Evolutionary conservation across 2,888 invertebrate genomes (phyloP).

Genomic region (Pegoplata infirma): DNA sequence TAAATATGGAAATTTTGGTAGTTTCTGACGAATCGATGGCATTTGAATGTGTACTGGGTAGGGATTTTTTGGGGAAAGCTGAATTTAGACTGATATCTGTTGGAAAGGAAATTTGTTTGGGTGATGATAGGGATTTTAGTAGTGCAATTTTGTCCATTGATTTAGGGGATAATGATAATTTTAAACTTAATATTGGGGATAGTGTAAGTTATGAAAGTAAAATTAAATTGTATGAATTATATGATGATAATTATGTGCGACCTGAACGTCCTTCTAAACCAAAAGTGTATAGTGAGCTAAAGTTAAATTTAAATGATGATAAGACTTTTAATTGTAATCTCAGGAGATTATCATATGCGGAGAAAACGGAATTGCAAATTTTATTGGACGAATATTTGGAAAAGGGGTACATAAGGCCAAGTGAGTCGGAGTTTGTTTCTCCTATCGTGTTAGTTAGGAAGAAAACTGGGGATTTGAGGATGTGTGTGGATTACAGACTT

Average conservation of each 20-base stretch:
- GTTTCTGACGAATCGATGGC: neutral
- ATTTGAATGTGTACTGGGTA: constrained; percentile 9
- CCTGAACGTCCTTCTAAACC: constrained; percentile 14
- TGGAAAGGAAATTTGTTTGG: neutral
- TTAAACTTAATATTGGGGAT: neutral
- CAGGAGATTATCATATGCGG: constrained; percentile 39
- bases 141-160: neutral
- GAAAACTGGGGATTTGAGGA: constrained; percentile 33
- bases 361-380: constrained; percentile 33
- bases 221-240: neutral
- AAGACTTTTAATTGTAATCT: constrained; percentile 46
- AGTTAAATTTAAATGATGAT: constrained; percentile 10
- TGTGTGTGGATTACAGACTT: constrained; percentile 40
- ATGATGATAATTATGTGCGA: neutral
- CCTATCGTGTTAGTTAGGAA: constrained; percentile 38
- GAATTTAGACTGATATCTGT: neutral
- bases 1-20: constrained; percentile 12
- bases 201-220: neutral
- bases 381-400: constrained; percentile 48
- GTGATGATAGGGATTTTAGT: neutral
- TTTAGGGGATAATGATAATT: neutral
- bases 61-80: constrained; percentile 9
- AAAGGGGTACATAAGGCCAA: too few relatives aligned
- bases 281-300: constrained; percentile 21
- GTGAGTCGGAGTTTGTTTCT: constrained; percentile 46